Conservation (phyloP, 2,113 vertebrate species). For the Indri indri region DNA sequence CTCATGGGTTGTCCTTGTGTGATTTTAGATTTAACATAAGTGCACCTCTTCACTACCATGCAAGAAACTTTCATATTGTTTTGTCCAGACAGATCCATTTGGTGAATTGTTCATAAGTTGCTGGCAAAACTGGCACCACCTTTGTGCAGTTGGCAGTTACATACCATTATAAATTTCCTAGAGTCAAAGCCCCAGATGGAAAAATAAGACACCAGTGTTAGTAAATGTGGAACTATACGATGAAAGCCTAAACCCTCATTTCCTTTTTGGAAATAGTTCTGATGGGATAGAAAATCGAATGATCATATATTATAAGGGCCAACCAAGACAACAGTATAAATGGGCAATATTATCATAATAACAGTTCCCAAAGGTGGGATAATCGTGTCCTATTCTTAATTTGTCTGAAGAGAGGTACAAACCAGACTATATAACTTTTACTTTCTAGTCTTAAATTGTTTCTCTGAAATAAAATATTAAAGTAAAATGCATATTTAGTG, state of each 20-base stretch:
- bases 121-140: neutral
- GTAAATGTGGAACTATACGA: neutral
- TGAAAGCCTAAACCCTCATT: neutral
- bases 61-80: neutral
- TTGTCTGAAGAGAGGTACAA: neutral
- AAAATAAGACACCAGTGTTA: constrained; percentile 41
- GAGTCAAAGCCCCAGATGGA: constrained; percentile 8
- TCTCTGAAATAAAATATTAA: constrained; percentile 43
- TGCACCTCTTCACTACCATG: neutral
- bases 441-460: neutral
- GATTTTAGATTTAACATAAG: constrained; percentile 17
- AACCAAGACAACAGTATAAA: constrained; percentile 2
- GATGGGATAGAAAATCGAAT: constrained; percentile 25
- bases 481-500: constrained; percentile 5
- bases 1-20: neutral
- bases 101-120: neutral
- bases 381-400: neutral
- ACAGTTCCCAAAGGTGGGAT: neutral
- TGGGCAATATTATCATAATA: neutral
- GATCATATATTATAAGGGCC: neutral
- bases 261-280: constrained; percentile 45
- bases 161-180: neutral
- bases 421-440: neutral
- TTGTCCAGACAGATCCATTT: neutral
- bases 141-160: neutral